Conservation (phyloP, 2,113 vertebrate genomes). For the Erythrolamprus reginae region DNA sequence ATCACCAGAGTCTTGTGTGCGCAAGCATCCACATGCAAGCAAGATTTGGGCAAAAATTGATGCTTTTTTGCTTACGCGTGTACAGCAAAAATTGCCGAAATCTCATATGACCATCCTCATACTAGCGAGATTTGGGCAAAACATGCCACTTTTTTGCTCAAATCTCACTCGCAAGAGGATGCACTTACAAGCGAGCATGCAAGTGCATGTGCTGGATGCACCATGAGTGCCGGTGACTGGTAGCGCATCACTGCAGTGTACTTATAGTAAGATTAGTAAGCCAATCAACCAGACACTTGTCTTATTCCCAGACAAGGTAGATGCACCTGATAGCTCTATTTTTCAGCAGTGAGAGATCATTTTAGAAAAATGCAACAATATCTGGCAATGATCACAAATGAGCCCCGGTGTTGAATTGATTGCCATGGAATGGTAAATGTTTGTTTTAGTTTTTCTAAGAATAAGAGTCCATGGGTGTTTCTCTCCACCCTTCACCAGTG, state of each 20-base stretch:
- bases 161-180: no score
- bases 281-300: background rate
- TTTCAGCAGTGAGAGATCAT: background rate
- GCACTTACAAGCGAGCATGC: no score
- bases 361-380: background rate
- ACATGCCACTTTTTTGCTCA: no score
- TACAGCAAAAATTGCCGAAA: no score
- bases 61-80: no score
- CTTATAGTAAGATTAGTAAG: background rate
- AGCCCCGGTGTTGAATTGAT: background rate
- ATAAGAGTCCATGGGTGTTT: background rate
- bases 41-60: no score
- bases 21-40: no score
- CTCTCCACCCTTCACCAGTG: background rate
- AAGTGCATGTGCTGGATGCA: no score
- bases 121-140: no score
- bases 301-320: background rate
- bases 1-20: no score
- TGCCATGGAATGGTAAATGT: background rate
- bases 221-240: no score
- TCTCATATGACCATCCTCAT: no score
- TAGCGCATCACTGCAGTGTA: background rate
- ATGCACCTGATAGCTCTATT: background rate
- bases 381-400: background rate
- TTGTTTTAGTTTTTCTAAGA: background rate